A percentile compares a stretch with the other conserved stretches of the same genome.
Conservation (phyloP, 2,888 invertebrate species). For the Melinaea menophilus region DNA sequence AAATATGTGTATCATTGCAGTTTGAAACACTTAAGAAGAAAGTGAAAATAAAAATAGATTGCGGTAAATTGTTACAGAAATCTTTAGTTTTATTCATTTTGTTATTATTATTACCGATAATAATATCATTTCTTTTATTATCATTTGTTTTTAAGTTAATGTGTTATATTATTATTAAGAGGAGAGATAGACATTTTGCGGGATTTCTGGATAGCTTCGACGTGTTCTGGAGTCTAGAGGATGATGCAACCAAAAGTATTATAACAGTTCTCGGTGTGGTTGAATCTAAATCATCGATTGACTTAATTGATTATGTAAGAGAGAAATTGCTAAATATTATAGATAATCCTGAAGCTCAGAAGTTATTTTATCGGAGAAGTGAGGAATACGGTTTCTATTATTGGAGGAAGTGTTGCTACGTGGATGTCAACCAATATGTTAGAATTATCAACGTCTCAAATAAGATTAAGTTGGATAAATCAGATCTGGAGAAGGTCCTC, state of each 20-base stretch:
- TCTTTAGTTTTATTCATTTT: constrained; percentile 35
- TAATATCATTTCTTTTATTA: constrained; percentile 36
- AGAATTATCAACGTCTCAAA: constrained; percentile 55
- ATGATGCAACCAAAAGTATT: constrained; percentile 59
- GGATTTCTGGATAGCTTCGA: constrained; percentile 73
- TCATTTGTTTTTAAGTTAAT: constrained; percentile 45
- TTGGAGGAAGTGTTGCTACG: constrained; percentile 58
- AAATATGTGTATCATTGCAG: constrained; percentile 31
- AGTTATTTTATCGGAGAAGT: constrained; percentile 63
- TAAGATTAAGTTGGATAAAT: constrained; percentile 39
- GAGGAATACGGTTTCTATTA: constrained; percentile 72
- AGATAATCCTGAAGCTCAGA: constrained; percentile 41
- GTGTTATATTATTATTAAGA: constrained; percentile 47
- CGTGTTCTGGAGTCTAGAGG: constrained; percentile 74
- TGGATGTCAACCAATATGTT: constrained; percentile 64
- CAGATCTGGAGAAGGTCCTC: constrained; percentile 55
- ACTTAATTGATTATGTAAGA: constrained; percentile 43
- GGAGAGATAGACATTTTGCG: constrained; percentile 54
- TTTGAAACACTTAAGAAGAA: constrained; percentile 32
- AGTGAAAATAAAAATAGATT: constrained; percentile 27
- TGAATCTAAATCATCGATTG: constrained; percentile 49
- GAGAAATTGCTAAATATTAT: constrained; percentile 41
- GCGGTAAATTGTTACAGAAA: constrained; percentile 13
- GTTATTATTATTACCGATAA: constrained; percentile 39
- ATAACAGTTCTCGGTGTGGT: constrained; percentile 71